phyloP scores from a whole-genome alignment of 2,888 invertebrate species.

The Habrosyne pyritoides region DNA sequence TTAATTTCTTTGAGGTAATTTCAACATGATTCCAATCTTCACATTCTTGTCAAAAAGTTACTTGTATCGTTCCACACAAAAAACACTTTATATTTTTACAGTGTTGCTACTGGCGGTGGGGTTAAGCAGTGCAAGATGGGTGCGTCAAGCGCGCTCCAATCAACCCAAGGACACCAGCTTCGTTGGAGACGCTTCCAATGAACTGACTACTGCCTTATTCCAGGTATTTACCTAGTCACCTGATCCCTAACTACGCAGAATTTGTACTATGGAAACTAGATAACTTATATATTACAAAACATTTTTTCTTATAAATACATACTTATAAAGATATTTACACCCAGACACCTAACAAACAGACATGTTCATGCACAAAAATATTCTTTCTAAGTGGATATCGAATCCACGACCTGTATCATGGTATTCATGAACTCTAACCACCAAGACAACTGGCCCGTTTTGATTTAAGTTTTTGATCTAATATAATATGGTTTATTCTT shows the following conservation, averaged over 20 bases:
- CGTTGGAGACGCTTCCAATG: conserved; percentile 78
- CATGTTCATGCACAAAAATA: too few relatives aligned
- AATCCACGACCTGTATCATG: too few relatives aligned
- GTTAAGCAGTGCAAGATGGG: conserved; percentile 63
- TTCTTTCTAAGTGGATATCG: too few relatives aligned
- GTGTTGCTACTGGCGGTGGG: conserved; percentile 58
- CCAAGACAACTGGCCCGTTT: too few relatives aligned
- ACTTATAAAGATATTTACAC: too few relatives aligned
- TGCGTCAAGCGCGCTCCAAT: conserved; percentile 59
- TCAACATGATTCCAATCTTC: neutral
- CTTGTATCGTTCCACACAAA: neutral
- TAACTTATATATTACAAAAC: too few relatives aligned
- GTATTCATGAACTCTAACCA: too few relatives aligned
- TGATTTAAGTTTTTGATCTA: neutral
- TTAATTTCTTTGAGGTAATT: too few relatives aligned
- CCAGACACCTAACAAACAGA: too few relatives aligned
- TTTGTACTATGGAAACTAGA: too few relatives aligned
- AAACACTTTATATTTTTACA: conserved; percentile 46
- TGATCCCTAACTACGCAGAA: too few relatives aligned
- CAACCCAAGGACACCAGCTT: conserved; percentile 70
- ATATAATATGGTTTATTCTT: neutral
- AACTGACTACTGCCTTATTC: conserved; percentile 78
- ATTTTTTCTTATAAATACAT: too few relatives aligned
- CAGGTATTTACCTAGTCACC: conserved; percentile 58
- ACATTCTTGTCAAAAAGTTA: neutral